Conservation (phyloP, 2,113 vertebrate species). For the Engystomops pustulosus region DNA sequence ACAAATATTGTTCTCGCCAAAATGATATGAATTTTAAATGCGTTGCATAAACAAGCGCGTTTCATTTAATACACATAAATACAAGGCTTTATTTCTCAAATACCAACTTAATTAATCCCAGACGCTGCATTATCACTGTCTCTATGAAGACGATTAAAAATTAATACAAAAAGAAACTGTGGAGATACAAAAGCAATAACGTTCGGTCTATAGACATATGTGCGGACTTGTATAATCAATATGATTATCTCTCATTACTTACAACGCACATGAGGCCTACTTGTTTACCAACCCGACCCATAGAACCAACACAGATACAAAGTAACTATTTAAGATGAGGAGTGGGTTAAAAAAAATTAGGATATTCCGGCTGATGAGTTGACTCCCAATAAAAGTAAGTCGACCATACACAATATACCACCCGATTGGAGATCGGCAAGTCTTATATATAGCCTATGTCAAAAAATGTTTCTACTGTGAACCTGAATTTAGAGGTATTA, state of each 20-base stretch:
- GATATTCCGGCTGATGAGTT: no score
- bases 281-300: not conserved
- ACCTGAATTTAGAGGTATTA: no score
- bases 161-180: constrained; percentile 25
- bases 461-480: no score
- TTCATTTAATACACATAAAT: constrained; percentile 50
- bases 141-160: constrained; percentile 12
- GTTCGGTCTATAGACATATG: not conserved
- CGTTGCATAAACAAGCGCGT: constrained; percentile 41
- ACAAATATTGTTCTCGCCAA: constrained; percentile 42
- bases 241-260: not conserved
- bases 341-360: no score
- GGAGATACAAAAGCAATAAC: constrained; percentile 12
- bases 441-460: no score
- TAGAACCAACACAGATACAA: not conserved
- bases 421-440: no score
- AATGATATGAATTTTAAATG: constrained; percentile 45
- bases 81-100: constrained; percentile 33
- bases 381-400: no score
- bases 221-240: not conserved
- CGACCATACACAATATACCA: no score
- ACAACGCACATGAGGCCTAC: not conserved
- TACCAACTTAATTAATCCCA: constrained; percentile 45
- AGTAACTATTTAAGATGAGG: not conserved
- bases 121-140: constrained; percentile 28